Evolutionary conservation across 2,797 vertebrate species (phyloP).

Genomic region (Anabacerthia variegaticeps): DNA sequence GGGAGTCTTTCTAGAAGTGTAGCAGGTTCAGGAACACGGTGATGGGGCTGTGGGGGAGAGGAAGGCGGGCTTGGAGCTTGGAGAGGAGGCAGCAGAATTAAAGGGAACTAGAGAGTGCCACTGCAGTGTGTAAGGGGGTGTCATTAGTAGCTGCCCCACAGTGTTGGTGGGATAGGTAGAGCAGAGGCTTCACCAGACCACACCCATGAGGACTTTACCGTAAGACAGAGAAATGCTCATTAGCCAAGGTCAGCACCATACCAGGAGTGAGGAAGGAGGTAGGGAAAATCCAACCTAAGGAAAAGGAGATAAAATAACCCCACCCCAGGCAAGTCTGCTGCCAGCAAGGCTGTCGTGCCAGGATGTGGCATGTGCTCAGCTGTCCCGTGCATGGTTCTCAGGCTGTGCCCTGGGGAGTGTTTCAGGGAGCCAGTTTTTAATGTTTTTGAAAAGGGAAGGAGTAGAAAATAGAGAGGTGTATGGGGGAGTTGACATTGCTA

Average conservation of each 20-base stretch:
- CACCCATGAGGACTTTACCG: background rate
- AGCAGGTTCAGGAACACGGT: background rate
- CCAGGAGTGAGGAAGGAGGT: background rate
- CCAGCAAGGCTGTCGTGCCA: background rate
- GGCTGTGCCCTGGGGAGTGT: background rate
- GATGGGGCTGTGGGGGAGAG: rapidly evolving
- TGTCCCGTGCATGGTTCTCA: rapidly evolving
- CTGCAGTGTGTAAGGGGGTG: background rate
- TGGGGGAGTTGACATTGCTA: background rate
- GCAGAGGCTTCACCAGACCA: background rate
- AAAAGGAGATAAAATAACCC: background rate
- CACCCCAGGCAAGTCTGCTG: background rate
- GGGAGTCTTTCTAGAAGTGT: background rate
- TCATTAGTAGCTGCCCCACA: background rate
- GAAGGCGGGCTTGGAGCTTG: background rate
- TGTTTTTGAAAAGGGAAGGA: background rate
- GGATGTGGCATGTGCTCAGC: rapidly evolving
- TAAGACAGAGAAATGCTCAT: background rate
- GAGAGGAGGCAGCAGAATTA: background rate
- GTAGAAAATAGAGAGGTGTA: background rate
- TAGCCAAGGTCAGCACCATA: background rate
- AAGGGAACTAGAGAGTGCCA: background rate
- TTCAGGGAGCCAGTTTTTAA: background rate
- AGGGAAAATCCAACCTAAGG: background rate
- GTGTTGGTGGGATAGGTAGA: background rate